Percentiles rank a stretch among this genome's conserved stretches.
Evolutionary conservation across 1,140 invertebrate genomes (phyloP).

Genomic region (Pogonognathellus flavescens): DNA sequence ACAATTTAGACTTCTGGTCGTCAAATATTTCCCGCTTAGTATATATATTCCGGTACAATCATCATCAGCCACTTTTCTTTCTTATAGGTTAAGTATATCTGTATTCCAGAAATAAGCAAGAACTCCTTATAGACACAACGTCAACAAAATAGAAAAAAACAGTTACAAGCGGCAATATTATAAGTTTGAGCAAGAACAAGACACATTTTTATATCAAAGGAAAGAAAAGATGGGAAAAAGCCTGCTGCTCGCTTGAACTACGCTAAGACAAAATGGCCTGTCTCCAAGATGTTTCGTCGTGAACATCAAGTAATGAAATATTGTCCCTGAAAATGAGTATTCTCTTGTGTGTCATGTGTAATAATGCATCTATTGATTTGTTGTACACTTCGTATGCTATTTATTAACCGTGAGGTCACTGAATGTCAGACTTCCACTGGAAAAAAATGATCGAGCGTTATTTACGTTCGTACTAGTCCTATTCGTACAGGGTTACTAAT

Average conservation of each 20-base stretch:
- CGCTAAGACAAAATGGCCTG: background rate
- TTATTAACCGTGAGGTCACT: too few species aligned
- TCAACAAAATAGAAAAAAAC: too few species aligned
- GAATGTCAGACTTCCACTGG: too few species aligned
- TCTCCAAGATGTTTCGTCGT: background rate
- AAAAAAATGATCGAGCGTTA: too few species aligned
- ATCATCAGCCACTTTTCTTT: background rate
- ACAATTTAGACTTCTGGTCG: slow-evolving; percentile 11
- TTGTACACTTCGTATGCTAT: background rate
- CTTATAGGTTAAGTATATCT: too few species aligned
- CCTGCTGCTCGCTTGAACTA: background rate
- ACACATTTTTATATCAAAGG: background rate
- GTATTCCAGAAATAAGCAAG: too few species aligned
- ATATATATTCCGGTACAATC: too few species aligned
- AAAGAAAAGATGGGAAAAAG: background rate
- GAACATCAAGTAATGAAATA: background rate
- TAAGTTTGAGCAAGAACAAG: too few species aligned
- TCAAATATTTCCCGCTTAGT: background rate
- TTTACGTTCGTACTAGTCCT: too few species aligned
- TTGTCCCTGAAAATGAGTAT: background rate
- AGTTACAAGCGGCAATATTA: too few species aligned
- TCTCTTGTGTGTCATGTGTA: background rate
- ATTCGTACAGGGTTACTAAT: too few species aligned
- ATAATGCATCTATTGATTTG: slow-evolving; percentile 2
- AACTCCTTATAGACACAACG: too few species aligned